A percentile compares a stretch with the other conserved stretches of the same genome.
Evolutionary conservation across 1,140 invertebrate species (phyloP).

Genomic region (Babylonia areolata): DNA sequence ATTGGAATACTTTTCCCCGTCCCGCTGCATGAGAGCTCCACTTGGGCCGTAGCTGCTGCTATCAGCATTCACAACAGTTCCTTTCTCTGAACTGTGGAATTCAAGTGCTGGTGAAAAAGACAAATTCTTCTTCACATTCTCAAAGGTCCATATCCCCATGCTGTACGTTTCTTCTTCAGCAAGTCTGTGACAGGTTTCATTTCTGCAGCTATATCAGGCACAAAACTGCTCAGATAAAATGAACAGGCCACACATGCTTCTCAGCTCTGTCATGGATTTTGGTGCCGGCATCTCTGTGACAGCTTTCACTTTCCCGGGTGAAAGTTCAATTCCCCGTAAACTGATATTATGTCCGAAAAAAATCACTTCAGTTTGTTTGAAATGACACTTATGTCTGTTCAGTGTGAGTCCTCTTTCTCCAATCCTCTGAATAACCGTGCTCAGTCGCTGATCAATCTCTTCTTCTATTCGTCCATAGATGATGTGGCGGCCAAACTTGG

Average conservation of each 20-base stretch:
- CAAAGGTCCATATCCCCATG: constrained; percentile 42
- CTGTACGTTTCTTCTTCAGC: constrained; percentile 39
- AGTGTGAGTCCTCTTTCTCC: constrained; percentile 58
- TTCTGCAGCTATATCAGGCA: constrained; percentile 38
- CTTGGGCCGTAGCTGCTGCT: constrained; percentile 52
- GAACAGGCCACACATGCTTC: constrained; percentile 33
- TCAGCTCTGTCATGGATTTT: constrained; percentile 42
- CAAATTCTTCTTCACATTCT: constrained; percentile 35
- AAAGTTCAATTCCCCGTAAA: constrained; percentile 47
- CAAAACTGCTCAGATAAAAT: constrained; percentile 53
- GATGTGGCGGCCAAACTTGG: too few relatives aligned
- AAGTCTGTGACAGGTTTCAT: constrained; percentile 47
- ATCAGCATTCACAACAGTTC: constrained; percentile 45
- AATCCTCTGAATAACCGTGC: constrained; percentile 55
- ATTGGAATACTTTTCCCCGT: not conserved
- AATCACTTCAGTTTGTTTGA: constrained; percentile 43
- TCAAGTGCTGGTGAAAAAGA: constrained; percentile 35
- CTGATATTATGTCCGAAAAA: constrained; percentile 44
- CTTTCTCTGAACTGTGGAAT: constrained; percentile 47
- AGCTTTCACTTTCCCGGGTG: constrained; percentile 66
- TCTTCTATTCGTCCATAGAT: too few relatives aligned
- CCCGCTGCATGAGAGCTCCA: constrained; percentile 1
- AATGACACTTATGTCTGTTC: constrained; percentile 72
- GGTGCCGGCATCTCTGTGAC: constrained; percentile 62
- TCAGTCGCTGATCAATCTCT: constrained; percentile 46